Evolutionary conservation across 2,888 invertebrate genomes (phyloP).

Genomic region (Minunthozetes semirufus): DNA sequence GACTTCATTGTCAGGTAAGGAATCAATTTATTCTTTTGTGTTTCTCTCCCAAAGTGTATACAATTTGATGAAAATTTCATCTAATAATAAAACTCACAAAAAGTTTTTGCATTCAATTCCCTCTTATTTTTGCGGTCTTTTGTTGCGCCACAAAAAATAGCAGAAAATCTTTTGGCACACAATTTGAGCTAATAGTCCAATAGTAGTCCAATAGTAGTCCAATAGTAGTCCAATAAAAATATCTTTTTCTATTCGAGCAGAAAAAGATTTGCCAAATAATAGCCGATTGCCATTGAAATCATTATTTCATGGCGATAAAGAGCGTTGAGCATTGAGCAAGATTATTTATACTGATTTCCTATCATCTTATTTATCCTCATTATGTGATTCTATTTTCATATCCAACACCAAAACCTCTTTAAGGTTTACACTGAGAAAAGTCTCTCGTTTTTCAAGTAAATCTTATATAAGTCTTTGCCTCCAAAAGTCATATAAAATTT

Average conservation of each 20-base stretch:
- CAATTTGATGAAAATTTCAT: slow-evolving; percentile 4
- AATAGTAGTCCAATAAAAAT: slow-evolving; percentile 17
- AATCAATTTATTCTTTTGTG: slow-evolving; percentile 4
- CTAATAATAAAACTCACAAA: background rate
- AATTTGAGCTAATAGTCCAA: background rate
- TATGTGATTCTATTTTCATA: background rate
- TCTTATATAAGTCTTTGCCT: background rate
- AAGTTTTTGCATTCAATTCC: background rate
- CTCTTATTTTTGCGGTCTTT: background rate
- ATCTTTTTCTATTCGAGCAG: background rate
- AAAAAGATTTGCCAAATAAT: background rate
- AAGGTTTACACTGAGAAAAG: background rate
- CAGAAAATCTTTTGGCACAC: background rate
- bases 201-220: background rate
- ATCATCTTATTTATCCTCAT: background rate
- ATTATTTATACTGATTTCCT: too few relatives aligned
- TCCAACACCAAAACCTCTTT: too few relatives aligned
- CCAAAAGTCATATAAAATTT: slow-evolving; percentile 2
- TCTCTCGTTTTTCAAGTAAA: background rate
- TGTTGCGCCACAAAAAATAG: background rate
- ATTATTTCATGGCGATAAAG: too few relatives aligned
- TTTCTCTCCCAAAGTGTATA: background rate
- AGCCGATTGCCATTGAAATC: too few relatives aligned
- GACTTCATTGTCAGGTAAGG: slow-evolving; percentile 17
- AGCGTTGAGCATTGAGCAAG: too few relatives aligned